Evolutionary conservation across 2,888 invertebrate genomes (phyloP), one percentile per base, ranked within the genome.

Genomic region (Abrostola triplasia): DNA sequence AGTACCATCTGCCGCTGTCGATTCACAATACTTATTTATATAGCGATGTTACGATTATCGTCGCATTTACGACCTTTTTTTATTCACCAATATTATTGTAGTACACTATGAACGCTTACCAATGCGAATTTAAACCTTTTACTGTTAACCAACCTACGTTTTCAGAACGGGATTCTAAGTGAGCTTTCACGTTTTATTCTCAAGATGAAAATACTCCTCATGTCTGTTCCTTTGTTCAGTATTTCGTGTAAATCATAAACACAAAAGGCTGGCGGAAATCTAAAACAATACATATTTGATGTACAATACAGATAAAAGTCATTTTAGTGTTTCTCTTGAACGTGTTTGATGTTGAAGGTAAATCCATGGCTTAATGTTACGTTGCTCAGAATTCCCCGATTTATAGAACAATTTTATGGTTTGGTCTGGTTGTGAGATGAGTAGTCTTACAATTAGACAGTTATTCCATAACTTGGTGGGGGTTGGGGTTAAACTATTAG

Each of bases 1-100:
- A 36, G 12, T 57, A 52, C 64, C 75, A 70, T 76, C 78, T 76
- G 79, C 69, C 56, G 58, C 60, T 53, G 54, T 67, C 62, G 68
- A 69, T 68, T 64, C 44, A 11, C 49, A n/a, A 49, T 59, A 61
- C 37, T 59, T 67, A 72, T 74, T 77, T 68, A 69, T 62, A 73
- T 54, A 51, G 58, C 50, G 53, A 56, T 60, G 50, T 61, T 59
- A 58, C 59, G 38, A 59, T 50, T 49, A 52, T 67, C 53, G 40
- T 42, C 40, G 40, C 42, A 50, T 61, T 56, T 57, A 67, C 6
- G 53, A 37, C 37, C 5, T 50, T 76, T 24, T n/a, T 61, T 71
- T 48, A 57, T 62, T 49, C 41, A 12, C 12, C 8, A 36, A 9
- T 47, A 47, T 47, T 24, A 47, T 47, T 47, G 44, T 47, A 24